Evolutionary conservation across 2,797 vertebrate species (phyloP).

Genomic region (Hybognathus amarus): DNA sequence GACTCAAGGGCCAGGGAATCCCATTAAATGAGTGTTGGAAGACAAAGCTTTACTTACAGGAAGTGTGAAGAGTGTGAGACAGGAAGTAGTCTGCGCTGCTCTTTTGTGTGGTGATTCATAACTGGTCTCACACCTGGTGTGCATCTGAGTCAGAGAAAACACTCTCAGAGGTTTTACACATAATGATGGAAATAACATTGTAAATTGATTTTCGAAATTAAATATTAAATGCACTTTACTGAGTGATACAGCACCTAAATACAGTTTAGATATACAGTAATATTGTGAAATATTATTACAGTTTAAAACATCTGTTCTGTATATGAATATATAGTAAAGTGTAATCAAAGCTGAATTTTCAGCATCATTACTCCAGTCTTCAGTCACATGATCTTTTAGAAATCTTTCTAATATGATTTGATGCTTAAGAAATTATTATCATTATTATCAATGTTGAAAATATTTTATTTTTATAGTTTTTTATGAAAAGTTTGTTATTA

Average conservation of each 20-base stretch:
- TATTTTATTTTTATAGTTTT: too few species aligned
- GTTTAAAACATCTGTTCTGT: too few species aligned
- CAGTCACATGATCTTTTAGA: too few species aligned
- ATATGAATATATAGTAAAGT: too few species aligned
- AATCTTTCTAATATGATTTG: too few species aligned
- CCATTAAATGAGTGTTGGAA: conserved; percentile 28
- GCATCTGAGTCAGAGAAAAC: neutral
- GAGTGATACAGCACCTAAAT: neutral
- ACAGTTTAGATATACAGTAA: neutral
- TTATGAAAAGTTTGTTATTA: too few species aligned
- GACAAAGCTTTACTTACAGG: conserved; percentile 28
- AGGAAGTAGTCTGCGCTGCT: conserved; percentile 7
- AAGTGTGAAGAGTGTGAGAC: conserved; percentile 32
- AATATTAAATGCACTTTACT: neutral
- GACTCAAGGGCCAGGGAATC: conserved; percentile 19
- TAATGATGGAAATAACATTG: neutral
- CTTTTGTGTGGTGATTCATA: conserved; percentile 19
- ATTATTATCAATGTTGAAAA: too few species aligned
- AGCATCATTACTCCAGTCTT: too few species aligned
- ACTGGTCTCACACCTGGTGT: neutral
- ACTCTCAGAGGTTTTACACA: neutral
- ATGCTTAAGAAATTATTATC: too few species aligned
- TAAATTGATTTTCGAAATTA: neutral
- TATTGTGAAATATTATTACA: neutral
- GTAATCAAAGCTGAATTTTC: too few species aligned